Percentiles rank a stretch among this genome's conserved stretches.
Evolutionary conservation across 2,797 vertebrate species (phyloP).

Genomic region (Liparis tanakae): DNA sequence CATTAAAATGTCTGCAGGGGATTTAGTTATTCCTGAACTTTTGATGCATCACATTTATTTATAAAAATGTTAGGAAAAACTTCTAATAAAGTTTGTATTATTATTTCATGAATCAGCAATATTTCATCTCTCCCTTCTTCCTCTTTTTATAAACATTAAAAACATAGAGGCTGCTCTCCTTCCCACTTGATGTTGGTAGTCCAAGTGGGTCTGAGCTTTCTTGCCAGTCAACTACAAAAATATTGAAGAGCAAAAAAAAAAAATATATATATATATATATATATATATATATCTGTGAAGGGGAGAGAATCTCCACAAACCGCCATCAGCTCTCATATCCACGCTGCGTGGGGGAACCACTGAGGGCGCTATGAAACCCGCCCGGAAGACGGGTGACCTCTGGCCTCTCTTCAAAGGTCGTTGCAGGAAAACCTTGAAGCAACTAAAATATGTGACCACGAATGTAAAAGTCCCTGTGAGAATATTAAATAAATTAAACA

Average conservation of each 20-base stretch:
- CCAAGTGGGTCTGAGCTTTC: neutral
- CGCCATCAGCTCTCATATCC: slow-evolving; percentile 32
- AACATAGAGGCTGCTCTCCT: slow-evolving; percentile 3
- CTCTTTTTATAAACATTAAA: neutral
- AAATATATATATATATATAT: no score
- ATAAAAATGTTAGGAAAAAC: neutral
- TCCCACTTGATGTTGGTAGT: slow-evolving; percentile 11
- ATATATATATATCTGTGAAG: slow-evolving; percentile 43
- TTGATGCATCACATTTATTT: slow-evolving; percentile 15
- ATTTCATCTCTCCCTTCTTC: slow-evolving; percentile 27
- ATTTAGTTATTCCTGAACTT: neutral
- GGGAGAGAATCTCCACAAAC: neutral
- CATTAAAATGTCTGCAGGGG: neutral
- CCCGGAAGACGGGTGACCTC: slow-evolving; percentile 61
- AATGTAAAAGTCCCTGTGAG: neutral
- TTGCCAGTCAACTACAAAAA: slow-evolving; percentile 49
- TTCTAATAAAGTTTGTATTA: slow-evolving; percentile 19
- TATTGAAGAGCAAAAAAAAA: slow-evolving; percentile 32
- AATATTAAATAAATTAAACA: neutral
- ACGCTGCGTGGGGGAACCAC: neutral
- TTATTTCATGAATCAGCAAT: slow-evolving; percentile 26
- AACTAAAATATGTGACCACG: slow-evolving; percentile 16
- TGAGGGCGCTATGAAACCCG: slow-evolving; percentile 25
- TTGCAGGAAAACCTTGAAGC: slow-evolving; percentile 32
- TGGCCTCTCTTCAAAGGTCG: slow-evolving; percentile 49